These are phyloP conservation scores for Medauroidea extradentata DNA, from an alignment of 1,140 invertebrate genomes.

Conservation along the genomic window DNA sequence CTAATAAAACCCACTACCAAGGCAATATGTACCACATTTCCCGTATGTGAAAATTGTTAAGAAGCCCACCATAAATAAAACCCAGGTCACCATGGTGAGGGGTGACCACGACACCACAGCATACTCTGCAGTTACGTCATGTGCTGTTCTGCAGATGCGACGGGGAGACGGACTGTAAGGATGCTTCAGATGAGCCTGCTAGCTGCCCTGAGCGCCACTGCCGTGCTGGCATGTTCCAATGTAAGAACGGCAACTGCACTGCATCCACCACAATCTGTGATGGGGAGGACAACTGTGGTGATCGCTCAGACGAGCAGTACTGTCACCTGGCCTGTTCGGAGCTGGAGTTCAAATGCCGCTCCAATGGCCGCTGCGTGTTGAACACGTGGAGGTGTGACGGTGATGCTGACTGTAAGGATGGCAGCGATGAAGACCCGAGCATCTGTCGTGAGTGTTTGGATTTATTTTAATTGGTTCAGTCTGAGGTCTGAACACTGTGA, in stretches of 20 bases:
- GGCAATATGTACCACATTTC: no score
- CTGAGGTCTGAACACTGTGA: no score
- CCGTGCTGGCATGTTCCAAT: constrained; percentile 87
- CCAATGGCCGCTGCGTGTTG: constrained; percentile 87
- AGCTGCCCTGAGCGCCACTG: constrained; percentile 74
- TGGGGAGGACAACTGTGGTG: constrained; percentile 84
- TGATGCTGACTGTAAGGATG: constrained; percentile 91
- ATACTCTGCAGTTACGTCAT: no score
- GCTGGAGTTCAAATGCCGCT: constrained; percentile 90
- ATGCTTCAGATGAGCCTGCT: constrained; percentile 87
- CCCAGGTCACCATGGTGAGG: no score
- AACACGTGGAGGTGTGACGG: constrained; percentile 94
- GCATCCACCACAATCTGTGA: constrained; percentile 90
- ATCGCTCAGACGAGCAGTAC: constrained; percentile 71
- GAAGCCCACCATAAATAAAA: no score
- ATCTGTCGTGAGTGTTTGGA: constrained; percentile 72
- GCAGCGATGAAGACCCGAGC: constrained; percentile 83
- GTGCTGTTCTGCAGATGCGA: constrained; percentile 56
- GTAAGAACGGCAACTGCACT: constrained; percentile 88
- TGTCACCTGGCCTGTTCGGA: constrained; percentile 58
- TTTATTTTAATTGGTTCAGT: no score
- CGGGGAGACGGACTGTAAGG: constrained; percentile 81
- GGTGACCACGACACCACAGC: no score
- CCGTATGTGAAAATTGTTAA: no score
- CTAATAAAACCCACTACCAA: no score